Conservation (phyloP, 2,888 invertebrate genomes). For the Drosophila helvetica region DNA sequence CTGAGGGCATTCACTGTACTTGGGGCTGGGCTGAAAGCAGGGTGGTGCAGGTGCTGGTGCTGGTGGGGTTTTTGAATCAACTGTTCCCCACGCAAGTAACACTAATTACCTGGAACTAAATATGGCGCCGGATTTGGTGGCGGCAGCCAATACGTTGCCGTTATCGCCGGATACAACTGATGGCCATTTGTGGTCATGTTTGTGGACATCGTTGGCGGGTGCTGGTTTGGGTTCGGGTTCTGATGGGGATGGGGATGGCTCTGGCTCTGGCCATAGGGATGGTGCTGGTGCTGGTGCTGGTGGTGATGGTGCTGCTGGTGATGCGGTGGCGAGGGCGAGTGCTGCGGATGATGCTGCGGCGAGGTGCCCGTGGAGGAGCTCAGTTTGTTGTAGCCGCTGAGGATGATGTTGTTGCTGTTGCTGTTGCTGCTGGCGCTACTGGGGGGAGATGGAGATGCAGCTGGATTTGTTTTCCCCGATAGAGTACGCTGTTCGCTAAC, state of each 20-base stretch:
- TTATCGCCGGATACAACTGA: constrained; percentile 89
- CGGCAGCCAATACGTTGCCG: constrained; percentile 93
- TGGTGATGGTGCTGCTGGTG: constrained; percentile 40
- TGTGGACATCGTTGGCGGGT: constrained; percentile 54
- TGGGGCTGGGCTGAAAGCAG: too few relatives aligned
- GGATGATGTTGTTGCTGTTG: constrained; percentile 34
- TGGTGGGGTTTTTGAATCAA: background rate
- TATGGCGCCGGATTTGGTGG: constrained; percentile 92
- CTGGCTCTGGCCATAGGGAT: constrained; percentile 19
- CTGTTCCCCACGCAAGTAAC: constrained; percentile 55
- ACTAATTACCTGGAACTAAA: constrained; percentile 91
- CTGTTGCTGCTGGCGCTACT: background rate
- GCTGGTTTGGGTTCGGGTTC: constrained; percentile 13
- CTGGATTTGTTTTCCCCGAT: constrained; percentile 48
- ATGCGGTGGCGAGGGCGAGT: constrained; percentile 54
- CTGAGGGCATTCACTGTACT: constrained; percentile 21
- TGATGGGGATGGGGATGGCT: constrained; percentile 27
- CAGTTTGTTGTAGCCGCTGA: constrained; percentile 18
- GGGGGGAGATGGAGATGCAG: constrained; percentile 29
- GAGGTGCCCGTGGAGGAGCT: constrained; percentile 38
- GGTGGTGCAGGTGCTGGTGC: constrained; percentile 9
- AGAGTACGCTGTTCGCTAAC: constrained; percentile 67
- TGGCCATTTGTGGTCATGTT: constrained; percentile 76
- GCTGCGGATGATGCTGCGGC: constrained; percentile 53
- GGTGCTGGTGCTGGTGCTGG: constrained; percentile 42